phyloP scores from a whole-genome alignment of 2,888 invertebrate genomes.

The Sarcophaga rosellei region DNA sequence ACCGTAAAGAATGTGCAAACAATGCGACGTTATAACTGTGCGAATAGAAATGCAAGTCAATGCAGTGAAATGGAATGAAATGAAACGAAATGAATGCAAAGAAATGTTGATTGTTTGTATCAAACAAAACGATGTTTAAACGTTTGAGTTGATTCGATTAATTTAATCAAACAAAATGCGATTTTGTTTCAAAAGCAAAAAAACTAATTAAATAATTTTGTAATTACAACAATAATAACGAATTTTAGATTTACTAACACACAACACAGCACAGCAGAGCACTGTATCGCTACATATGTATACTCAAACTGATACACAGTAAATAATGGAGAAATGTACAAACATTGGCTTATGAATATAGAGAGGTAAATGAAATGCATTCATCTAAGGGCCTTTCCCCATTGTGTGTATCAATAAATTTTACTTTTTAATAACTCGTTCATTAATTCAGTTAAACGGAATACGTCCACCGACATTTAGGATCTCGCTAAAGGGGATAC shows the following conservation, averaged over 20 bases:
- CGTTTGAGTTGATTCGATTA: conserved; percentile 56
- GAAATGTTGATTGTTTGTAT: not conserved
- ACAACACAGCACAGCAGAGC: not conserved
- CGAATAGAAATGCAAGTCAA: conserved; percentile 32
- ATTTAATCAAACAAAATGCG: conserved; percentile 59
- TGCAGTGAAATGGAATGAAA: conserved; percentile 1
- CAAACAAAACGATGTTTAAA: not conserved
- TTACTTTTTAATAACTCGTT: no score
- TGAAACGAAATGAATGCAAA: conserved; percentile 13
- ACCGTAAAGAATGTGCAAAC: not conserved
- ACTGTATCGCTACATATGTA: no score
- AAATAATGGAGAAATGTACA: no score
- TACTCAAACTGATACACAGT: no score
- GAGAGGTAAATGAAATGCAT: no score
- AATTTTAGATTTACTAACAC: not conserved
- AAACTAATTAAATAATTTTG: conserved; percentile 15
- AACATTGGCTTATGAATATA: no score
- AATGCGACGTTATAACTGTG: conserved; percentile 50
- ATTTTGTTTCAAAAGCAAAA: conserved; percentile 33
- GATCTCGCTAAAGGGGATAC: no score
- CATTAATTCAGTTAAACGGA: no score
- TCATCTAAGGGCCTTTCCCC: no score
- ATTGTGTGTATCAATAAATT: no score
- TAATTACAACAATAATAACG: conserved; percentile 44
- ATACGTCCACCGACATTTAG: no score